phyloP scores from a whole-genome alignment of 2,888 invertebrate genomes.

The Cenopis cana region DNA sequence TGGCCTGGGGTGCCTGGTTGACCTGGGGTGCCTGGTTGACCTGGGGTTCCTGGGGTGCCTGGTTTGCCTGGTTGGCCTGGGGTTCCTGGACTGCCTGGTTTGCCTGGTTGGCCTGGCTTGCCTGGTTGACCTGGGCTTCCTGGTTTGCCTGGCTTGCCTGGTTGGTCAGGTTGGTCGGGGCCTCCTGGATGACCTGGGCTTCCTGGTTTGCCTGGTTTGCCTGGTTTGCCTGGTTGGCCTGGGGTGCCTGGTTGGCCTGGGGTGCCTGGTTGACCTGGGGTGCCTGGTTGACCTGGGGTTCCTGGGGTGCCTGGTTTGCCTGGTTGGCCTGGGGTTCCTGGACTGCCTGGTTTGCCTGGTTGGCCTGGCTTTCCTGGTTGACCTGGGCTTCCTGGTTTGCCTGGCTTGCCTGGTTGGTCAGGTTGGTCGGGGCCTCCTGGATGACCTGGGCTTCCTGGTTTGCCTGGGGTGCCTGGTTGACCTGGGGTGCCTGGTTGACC shows the following conservation, averaged over 20 bases:
- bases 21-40: neutral
- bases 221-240: constrained; percentile 2
- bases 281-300: neutral
- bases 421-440: neutral
- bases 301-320: neutral
- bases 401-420: neutral
- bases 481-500: too few relatives aligned
- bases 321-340: neutral
- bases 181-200: neutral
- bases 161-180: neutral
- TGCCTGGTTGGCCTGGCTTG: neutral
- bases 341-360: constrained; percentile 1
- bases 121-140: neutral
- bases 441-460: neutral
- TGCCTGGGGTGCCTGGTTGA: neutral
- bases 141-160: neutral
- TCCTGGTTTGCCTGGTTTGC: neutral
- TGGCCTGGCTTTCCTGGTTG: too few relatives aligned
- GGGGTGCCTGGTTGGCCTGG: neutral
- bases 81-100: neutral
- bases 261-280: neutral
- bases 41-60: neutral
- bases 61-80: neutral
- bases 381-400: neutral
- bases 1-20: neutral